phyloP scores from a whole-genome alignment of 2,113 vertebrate species.

The Megaptera novaeangliae region DNA sequence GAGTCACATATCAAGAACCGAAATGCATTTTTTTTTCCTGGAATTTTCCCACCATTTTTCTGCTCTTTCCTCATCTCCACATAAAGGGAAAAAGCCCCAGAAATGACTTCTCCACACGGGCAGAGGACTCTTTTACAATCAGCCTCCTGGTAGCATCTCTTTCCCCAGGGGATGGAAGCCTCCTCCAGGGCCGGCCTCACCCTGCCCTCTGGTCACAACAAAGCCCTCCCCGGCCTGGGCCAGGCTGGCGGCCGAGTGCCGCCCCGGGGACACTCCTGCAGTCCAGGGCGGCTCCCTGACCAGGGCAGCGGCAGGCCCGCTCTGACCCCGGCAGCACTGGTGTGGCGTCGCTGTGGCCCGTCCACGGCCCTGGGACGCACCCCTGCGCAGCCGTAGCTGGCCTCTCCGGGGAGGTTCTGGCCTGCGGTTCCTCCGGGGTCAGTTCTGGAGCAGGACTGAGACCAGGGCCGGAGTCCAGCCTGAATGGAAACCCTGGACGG shows the following conservation, averaged over 20 bases:
- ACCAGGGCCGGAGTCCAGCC: not conserved
- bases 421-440: fast-evolving
- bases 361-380: fast-evolving
- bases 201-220: not conserved
- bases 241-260: fast-evolving
- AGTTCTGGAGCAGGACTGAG: not conserved
- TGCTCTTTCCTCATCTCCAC: too few species aligned
- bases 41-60: not conserved
- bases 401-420: not conserved
- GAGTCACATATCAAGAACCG: fast-evolving
- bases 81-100: not conserved
- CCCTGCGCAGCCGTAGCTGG: not conserved
- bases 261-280: fast-evolving
- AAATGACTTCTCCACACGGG: fast-evolving
- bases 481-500: not conserved
- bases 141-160: fast-evolving
- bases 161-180: not conserved
- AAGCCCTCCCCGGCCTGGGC: fast-evolving
- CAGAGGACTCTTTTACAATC: not conserved
- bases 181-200: fast-evolving
- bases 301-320: fast-evolving
- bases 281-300: not conserved
- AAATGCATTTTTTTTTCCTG: not conserved
- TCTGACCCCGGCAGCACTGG: not conserved
- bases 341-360: fast-evolving